Percentiles rank a stretch among this genome's conserved stretches.
These are phyloP conservation scores for Heliocidaris erythrogramma DNA, from an alignment of 35 echinoderm and acorn worm genomes.

Conservation along the genomic window DNA sequence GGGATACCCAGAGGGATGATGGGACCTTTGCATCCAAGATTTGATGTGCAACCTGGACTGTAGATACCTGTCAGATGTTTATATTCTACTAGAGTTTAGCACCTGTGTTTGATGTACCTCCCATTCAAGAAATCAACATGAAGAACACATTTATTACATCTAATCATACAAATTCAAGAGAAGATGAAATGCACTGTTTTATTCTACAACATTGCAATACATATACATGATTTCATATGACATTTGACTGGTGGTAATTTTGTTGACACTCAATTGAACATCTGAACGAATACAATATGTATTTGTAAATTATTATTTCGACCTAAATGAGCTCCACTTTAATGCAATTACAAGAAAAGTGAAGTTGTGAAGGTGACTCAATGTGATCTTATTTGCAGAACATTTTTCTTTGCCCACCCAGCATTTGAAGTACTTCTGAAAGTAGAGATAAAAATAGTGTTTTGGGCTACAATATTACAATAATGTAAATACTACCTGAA, in stretches of 20 bases:
- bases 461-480: neutral
- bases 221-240: neutral
- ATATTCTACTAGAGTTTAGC: constrained; percentile 18
- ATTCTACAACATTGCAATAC: neutral
- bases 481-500: neutral
- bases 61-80: constrained; percentile 5
- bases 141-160: neutral
- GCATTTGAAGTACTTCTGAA: neutral
- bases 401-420: neutral
- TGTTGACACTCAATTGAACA: neutral
- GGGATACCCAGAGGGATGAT: constrained; percentile 79
- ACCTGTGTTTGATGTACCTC: neutral
- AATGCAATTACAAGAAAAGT: neutral
- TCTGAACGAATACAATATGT: neutral
- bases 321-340: neutral
- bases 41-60: constrained; percentile 57
- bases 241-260: neutral
- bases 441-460: neutral
- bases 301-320: neutral
- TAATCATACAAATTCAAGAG: neutral
- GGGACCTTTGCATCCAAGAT: constrained; percentile 80
- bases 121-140: neutral
- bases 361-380: neutral
- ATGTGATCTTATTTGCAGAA: neutral
- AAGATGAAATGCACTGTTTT: neutral